Evolutionary conservation across 2,797 vertebrate genomes (phyloP), one percentile per base, ranked within the genome.

Genomic region (Choloepus didactylus): DNA sequence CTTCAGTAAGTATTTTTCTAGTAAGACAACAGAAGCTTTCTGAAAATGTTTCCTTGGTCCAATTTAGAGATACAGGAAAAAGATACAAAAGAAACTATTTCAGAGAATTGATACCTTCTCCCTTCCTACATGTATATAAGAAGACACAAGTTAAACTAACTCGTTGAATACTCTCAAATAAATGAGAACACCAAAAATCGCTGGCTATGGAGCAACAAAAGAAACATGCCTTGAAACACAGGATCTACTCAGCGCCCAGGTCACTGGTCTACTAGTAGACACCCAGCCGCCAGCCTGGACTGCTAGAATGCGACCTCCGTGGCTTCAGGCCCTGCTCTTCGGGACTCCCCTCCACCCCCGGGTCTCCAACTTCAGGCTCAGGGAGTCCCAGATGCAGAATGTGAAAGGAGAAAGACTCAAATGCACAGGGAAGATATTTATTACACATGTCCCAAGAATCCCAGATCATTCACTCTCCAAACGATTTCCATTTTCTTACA

Each of bases 1-100:
- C 51, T 83, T 56, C 82, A 18, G 27, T 44, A 86, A 90, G 56
- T 9, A 67, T 94, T 80, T 85, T 90, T 51, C 66, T 35, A 75
- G 79, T n/a, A 73, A 89, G n/a, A 93, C 11, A 51, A 86, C 25
- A 16, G 31, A 56, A 86, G 23, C 54, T 83, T 85, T 79, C 56
- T 66, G n/a, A 93, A 89, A 79, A 79, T 25, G 49, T 77, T 67
- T 35, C 62, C 49, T 35, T 72, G 41, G 16, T n/a, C 60, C 84
- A 73, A 84, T 9, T 19, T 93, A 62, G 0, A 67, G 19, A 75
- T 35, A 7, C 9, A 76, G 11, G 46, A 38, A 84, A 94, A 92
- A 83, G 8, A 89, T 35, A 93, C 0, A 8, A 62, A 87, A 87
- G 38, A 73, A n/a, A 75, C n/a, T 69, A 62, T 18, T 94, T 11